Evolutionary conservation across 1,140 invertebrate species (phyloP).

Genomic region (Drosophila repleta): DNA sequence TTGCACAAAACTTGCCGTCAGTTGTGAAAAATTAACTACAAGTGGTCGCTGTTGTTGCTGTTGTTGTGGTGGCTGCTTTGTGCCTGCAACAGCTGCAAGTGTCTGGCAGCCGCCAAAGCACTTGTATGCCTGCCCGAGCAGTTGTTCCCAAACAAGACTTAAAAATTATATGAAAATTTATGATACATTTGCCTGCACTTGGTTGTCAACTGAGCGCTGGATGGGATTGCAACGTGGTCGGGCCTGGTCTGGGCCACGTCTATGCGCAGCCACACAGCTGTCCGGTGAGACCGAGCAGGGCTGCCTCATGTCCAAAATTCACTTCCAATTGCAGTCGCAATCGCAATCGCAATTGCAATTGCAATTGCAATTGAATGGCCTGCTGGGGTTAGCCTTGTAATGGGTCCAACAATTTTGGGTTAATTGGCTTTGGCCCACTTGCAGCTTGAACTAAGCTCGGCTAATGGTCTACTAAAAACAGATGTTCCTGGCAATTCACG

Average conservation of each 20-base stretch:
- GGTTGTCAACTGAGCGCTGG: slow-evolving; percentile 66
- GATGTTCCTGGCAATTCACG: slow-evolving; percentile 30
- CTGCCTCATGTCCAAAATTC: slow-evolving; percentile 26
- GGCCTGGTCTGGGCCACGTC: background rate
- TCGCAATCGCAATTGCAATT: background rate
- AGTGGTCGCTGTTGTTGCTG: slow-evolving; percentile 63
- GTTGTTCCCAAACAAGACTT: slow-evolving; percentile 59
- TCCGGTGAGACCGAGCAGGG: slow-evolving; percentile 36
- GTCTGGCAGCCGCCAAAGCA: slow-evolving; percentile 60
- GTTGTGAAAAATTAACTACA: slow-evolving; percentile 81
- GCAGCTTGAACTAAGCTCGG: background rate
- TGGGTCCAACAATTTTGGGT: slow-evolving; percentile 44
- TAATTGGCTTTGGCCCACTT: slow-evolving; percentile 51
- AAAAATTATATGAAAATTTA: slow-evolving; percentile 81
- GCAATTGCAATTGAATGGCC: slow-evolving; percentile 29
- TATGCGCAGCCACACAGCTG: slow-evolving; percentile 31
- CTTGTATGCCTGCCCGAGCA: slow-evolving; percentile 46
- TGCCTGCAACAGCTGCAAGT: slow-evolving; percentile 70
- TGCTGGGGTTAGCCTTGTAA: slow-evolving; percentile 15
- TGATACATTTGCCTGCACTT: slow-evolving; percentile 81
- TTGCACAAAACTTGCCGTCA: slow-evolving; percentile 78
- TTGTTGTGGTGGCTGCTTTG: slow-evolving; percentile 48
- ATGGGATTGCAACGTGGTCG: slow-evolving; percentile 21
- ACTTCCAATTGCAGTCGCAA: background rate
- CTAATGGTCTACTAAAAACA: slow-evolving; percentile 26